A percentile compares a stretch with the other conserved stretches of the same genome.
Conservation (phyloP, 2,888 invertebrate genomes). For the Drosophila dives region DNA sequence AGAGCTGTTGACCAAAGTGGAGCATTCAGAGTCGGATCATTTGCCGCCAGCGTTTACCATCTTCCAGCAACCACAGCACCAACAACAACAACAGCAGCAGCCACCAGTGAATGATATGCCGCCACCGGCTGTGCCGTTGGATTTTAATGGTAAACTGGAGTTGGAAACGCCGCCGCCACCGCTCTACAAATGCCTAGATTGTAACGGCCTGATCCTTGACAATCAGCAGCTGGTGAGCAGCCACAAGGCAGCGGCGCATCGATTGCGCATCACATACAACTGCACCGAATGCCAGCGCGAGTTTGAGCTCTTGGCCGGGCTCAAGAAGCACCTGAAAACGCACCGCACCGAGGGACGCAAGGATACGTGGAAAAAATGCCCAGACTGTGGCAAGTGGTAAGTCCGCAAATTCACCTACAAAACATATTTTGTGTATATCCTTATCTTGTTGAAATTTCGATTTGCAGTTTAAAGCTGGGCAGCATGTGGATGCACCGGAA, state of each 20-base stretch:
- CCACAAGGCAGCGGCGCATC: slow-evolving; percentile 80
- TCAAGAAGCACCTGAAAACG: slow-evolving; percentile 83
- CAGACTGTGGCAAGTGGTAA: slow-evolving; percentile 85
- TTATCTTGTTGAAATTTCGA: background rate
- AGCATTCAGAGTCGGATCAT: slow-evolving; percentile 59
- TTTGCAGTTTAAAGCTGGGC: slow-evolving; percentile 82
- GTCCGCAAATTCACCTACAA: slow-evolving; percentile 8
- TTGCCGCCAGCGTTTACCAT: slow-evolving; percentile 70
- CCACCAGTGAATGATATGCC: slow-evolving; percentile 52
- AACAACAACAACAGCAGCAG: slow-evolving; percentile 5
- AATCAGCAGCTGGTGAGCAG: slow-evolving; percentile 69
- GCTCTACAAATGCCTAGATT: slow-evolving; percentile 82
- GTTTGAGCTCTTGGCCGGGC: slow-evolving; percentile 79
- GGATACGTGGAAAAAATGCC: slow-evolving; percentile 84
- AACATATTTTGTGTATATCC: background rate
- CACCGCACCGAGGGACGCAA: slow-evolving; percentile 82
- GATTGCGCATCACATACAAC: slow-evolving; percentile 77
- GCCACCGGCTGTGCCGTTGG: slow-evolving; percentile 52
- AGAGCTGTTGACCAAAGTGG: slow-evolving; percentile 59
- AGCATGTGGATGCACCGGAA: slow-evolving; percentile 85
- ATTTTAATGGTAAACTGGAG: slow-evolving; percentile 38
- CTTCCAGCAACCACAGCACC: slow-evolving; percentile 57
- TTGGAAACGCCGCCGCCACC: slow-evolving; percentile 60
- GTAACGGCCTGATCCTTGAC: slow-evolving; percentile 74
- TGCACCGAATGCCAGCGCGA: slow-evolving; percentile 83